Evolutionary conservation across 2,113 vertebrate genomes (phyloP).

Genomic region (Cygnus atratus): DNA sequence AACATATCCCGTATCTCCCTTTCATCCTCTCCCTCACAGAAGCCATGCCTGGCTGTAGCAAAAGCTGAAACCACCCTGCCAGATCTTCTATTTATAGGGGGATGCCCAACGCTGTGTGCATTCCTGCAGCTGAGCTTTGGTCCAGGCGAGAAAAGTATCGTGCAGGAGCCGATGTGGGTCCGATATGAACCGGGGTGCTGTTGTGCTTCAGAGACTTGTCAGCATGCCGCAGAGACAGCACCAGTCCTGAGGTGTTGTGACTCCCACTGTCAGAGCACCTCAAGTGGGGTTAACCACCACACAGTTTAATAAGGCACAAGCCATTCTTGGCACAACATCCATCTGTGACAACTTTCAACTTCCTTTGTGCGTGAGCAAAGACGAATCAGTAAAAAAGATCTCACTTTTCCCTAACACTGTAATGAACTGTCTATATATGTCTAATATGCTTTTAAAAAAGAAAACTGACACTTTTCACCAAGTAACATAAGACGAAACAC

Average conservation of each 20-base stretch:
- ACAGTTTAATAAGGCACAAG: neutral
- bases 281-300: neutral
- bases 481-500: neutral
- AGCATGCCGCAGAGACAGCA: neutral
- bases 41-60: constrained; percentile 12
- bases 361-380: neutral
- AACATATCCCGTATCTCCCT: fast-evolving
- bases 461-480: neutral
- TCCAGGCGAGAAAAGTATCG: neutral
- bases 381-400: neutral
- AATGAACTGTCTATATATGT: neutral
- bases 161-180: neutral
- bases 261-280: neutral
- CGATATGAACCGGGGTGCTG: constrained; percentile 8
- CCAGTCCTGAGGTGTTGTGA: fast-evolving
- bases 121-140: neutral
- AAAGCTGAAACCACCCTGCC: neutral
- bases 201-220: constrained; percentile 2
- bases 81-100: constrained; percentile 47
- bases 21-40: neutral
- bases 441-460: neutral
- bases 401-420: neutral
- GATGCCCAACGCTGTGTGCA: neutral
- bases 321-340: neutral
- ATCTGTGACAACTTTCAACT: neutral